Evolutionary conservation across 2,113 vertebrate genomes (phyloP).

Genomic region (Protobothrops mucrosquamatus): DNA sequence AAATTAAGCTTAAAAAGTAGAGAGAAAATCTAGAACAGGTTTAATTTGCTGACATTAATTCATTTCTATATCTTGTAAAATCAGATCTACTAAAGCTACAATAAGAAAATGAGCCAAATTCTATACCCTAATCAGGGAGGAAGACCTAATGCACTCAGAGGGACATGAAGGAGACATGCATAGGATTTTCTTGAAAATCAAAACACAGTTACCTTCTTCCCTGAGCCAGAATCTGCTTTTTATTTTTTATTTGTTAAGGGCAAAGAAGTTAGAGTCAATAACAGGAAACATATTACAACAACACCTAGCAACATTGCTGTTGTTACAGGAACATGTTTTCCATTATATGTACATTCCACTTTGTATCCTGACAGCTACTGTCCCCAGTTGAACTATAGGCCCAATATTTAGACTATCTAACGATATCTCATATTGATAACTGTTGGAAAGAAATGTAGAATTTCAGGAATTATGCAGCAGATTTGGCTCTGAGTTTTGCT

Average conservation of each 20-base stretch:
- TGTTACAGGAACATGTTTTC: slow-evolving; percentile 13
- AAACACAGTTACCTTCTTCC: neutral
- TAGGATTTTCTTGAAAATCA: neutral
- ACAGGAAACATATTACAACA: slow-evolving; percentile 11
- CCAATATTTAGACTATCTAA: too few species aligned
- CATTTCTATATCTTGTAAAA: neutral
- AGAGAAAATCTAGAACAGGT: neutral
- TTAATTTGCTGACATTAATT: slow-evolving; percentile 32
- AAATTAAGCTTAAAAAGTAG: neutral
- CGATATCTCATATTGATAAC: neutral
- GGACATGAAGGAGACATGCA: neutral
- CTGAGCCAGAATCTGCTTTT: slow-evolving; percentile 14
- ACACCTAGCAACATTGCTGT: slow-evolving; percentile 15
- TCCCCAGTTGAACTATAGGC: neutral
- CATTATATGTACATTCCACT: neutral
- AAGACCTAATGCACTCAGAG: neutral
- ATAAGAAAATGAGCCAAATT: neutral
- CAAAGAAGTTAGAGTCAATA: slow-evolving; percentile 24
- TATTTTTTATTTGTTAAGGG: slow-evolving; percentile 20
- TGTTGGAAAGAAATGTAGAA: neutral
- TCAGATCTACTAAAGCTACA: neutral
- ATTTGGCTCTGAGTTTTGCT: neutral
- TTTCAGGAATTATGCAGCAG: neutral
- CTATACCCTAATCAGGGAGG: neutral
- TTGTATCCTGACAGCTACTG: slow-evolving; percentile 7